Base-by-base conservation (phyloP, 2,797 vertebrate genomes). In the Chelmon rostratus region DNA sequence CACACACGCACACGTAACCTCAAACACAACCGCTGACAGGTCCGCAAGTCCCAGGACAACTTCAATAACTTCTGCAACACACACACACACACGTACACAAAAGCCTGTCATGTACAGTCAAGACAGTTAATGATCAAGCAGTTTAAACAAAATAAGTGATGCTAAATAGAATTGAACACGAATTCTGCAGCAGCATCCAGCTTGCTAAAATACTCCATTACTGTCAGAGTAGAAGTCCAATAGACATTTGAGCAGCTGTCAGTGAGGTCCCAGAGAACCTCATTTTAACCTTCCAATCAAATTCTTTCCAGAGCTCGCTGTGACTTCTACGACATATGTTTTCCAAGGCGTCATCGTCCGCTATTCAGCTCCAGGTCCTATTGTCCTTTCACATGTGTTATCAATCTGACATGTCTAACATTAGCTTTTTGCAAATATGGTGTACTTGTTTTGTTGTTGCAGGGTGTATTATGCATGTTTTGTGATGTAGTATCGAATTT, bases 71-170 rank as follows among this genome's bases (percentile, higher is more conserved):
- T 50, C 21, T 42, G 18, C 4, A 33, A 86, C 68, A 57, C 47
- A 50, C 58, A 74, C 63, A 64, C 37, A 82, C 42, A 69, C 75
- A 85, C 75, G 54, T 10, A 15, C 64, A 50, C 21, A 65, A 16
- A 42, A 8, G 3, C 3, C n/a, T 13, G 5, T 47, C 35, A 42
- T 28, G 16, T 12, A 50, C 2, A 42, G 28, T 68, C 8, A 7
- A 9, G 33, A 46, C 28, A 33, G 10, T 5, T 1, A 11, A 21
- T 12, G 0, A 31, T 19, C 2, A 13, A 15, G 13, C 18, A 65
- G 8, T 53, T 61, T 5, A 12, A 33, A 62, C 54, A 59, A 53
- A 49, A 50, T 31, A 8, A 19, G n/a, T 38, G 16, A 18, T 38
- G 2, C 33, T 28, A 23, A 28, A 21, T 49, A 25, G 12, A 38